Evolutionary conservation across 2,888 invertebrate genomes (phyloP).

Genomic region (Stenichneumon culpator): DNA sequence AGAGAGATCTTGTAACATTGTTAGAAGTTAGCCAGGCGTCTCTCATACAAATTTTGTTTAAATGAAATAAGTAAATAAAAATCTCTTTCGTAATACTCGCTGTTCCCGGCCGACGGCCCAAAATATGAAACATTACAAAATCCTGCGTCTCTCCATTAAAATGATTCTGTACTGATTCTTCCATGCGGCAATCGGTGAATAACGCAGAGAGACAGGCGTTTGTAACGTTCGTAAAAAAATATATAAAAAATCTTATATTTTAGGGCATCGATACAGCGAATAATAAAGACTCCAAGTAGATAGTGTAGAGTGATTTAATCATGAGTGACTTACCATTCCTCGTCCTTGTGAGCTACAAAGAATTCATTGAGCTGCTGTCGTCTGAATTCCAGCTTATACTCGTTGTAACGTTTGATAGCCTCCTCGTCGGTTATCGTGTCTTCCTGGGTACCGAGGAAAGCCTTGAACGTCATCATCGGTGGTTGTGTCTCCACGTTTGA

Average conservation of each 20-base stretch:
- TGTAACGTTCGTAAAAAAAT: slow-evolving; percentile 13
- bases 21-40: slow-evolving; percentile 69
- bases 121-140: slow-evolving; percentile 50
- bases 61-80: slow-evolving; percentile 23
- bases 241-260: slow-evolving; percentile 32
- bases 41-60: slow-evolving; percentile 26
- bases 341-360: slow-evolving; percentile 99
- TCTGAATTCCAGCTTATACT: slow-evolving; percentile 98
- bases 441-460: slow-evolving; percentile 98
- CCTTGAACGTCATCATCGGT: slow-evolving; percentile 98
- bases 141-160: not conserved
- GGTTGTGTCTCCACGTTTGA: slow-evolving; percentile 91
- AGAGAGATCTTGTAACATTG: slow-evolving; percentile 83
- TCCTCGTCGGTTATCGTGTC: slow-evolving; percentile 99
- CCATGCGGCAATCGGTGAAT: not conserved
- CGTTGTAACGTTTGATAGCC: slow-evolving; percentile 98
- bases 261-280: slow-evolving; percentile 55
- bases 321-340: slow-evolving; percentile 96
- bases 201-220: slow-evolving; percentile 7
- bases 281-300: slow-evolving; percentile 6
- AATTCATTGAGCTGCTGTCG: slow-evolving; percentile 99
- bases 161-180: not conserved
- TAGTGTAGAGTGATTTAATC: not conserved
- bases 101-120: slow-evolving; percentile 55
- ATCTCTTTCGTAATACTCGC: slow-evolving; percentile 58